A percentile compares a stretch with the other conserved stretches of the same genome.
phyloP scores from a whole-genome alignment of 2,113 vertebrate species.

The Varanus komodoensis region DNA sequence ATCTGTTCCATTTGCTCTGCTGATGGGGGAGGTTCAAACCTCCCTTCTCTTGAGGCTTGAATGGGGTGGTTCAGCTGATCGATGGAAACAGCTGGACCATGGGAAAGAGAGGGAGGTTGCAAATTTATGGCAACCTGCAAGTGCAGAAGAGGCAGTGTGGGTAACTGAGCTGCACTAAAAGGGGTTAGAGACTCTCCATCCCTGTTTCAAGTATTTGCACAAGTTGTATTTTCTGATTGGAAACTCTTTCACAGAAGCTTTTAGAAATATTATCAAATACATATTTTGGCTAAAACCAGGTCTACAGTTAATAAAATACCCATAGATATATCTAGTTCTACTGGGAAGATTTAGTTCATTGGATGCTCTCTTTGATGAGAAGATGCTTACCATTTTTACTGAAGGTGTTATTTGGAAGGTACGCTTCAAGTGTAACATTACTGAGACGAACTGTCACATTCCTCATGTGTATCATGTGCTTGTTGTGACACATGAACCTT shows the following conservation, averaged over 20 bases:
- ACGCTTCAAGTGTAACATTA: constrained; percentile 86
- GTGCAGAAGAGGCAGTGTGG: no score
- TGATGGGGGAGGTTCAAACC: no score
- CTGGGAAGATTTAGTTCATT: not conserved
- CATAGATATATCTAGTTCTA: not conserved
- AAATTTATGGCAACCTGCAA: no score
- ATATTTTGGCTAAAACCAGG: not conserved
- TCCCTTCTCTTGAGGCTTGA: no score
- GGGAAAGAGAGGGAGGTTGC: no score
- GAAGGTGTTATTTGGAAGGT: constrained; percentile 78
- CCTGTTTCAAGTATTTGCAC: no score
- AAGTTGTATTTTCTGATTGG: not conserved
- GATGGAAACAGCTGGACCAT: no score
- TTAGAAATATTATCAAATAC: not conserved
- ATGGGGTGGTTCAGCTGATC: no score
- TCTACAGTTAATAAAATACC: not conserved
- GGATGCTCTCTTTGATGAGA: not conserved
- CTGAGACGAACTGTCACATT: constrained; percentile 76
- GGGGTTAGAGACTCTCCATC: not conserved
- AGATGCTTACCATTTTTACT: constrained; percentile 83
- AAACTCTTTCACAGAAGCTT: not conserved
- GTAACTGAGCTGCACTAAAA: not conserved
- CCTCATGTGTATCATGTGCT: constrained; percentile 61
- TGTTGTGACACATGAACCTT: constrained; percentile 83
- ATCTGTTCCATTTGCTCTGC: not conserved